A percentile compares a stretch with the other conserved stretches of the same genome.
Evolutionary conservation across 2,797 vertebrate genomes (phyloP).

Genomic region (Cirrhinus mrigala): DNA sequence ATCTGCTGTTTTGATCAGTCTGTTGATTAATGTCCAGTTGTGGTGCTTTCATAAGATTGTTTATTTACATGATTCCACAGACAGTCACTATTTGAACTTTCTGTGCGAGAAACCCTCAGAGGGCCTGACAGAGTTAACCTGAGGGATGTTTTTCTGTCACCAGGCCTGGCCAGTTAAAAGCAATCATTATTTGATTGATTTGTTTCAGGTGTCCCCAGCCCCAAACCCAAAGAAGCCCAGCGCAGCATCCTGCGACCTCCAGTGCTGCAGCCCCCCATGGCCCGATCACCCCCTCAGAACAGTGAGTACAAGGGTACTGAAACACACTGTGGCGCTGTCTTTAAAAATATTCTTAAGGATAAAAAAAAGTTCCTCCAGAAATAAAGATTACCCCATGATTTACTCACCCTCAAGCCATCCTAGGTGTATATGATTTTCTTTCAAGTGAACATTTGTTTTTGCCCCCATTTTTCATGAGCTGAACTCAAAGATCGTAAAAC

Average conservation of each 20-base stretch:
- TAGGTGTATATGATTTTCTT: no score
- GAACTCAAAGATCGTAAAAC: no score
- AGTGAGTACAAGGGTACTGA: constrained; percentile 34
- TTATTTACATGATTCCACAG: constrained; percentile 7
- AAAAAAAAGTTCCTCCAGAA: neutral
- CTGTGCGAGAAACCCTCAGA: neutral
- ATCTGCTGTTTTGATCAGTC: neutral
- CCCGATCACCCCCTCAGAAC: constrained; percentile 71
- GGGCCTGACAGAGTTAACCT: neutral
- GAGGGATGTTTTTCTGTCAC: neutral
- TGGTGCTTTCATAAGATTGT: neutral
- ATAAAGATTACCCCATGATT: no score
- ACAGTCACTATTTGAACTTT: neutral
- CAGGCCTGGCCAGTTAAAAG: no score
- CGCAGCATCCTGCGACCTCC: constrained; percentile 86
- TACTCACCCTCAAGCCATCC: no score
- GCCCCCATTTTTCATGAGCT: no score
- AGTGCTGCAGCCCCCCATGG: constrained; percentile 81
- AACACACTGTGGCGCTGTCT: neutral
- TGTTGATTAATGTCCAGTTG: neutral
- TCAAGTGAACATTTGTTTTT: no score
- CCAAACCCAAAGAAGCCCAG: constrained; percentile 87
- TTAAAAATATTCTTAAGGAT: neutral
- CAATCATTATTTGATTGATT: neutral
- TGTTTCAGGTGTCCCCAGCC: constrained; percentile 83